Conservation (phyloP, 2,797 vertebrate species). For the Varecia variegata region DNA sequence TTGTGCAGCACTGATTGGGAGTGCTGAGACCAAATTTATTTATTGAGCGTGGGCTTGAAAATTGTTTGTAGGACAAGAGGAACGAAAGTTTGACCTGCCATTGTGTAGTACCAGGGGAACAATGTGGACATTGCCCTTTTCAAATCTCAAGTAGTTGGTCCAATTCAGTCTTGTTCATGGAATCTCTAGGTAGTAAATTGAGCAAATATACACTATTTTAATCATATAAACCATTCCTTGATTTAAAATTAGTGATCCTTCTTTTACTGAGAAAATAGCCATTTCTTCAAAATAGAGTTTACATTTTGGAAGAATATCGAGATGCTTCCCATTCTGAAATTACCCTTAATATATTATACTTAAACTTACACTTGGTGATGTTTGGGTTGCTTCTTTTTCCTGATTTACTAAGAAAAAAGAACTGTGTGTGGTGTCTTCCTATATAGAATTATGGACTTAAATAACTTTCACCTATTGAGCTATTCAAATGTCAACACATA, state of each 20-base stretch:
- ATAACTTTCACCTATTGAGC: background rate
- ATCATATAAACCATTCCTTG: constrained; percentile 61
- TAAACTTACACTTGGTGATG: background rate
- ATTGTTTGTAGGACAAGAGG: constrained; percentile 90
- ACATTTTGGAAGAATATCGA: constrained; percentile 1
- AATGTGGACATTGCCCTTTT: constrained; percentile 80
- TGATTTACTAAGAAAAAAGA: background rate
- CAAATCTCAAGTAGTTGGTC: constrained; percentile 68
- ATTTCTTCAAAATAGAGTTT: constrained; percentile 62
- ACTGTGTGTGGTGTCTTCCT: background rate
- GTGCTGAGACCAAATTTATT: constrained; percentile 89
- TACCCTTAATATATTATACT: background rate
- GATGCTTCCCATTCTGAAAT: constrained; percentile 4
- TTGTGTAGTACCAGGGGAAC: constrained; percentile 77
- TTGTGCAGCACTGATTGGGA: constrained; percentile 87
- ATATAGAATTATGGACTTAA: background rate
- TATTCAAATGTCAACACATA: background rate
- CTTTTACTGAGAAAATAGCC: constrained; percentile 66
- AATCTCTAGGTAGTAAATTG: constrained; percentile 68
- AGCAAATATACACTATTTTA: constrained; percentile 65
- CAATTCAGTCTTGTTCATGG: constrained; percentile 64
- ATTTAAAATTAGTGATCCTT: constrained; percentile 68
- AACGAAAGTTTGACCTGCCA: constrained; percentile 87
- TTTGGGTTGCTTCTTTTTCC: background rate
- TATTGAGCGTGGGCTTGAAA: constrained; percentile 87